Percentiles rank a stretch among this genome's conserved stretches.
Conservation (phyloP, 2,888 invertebrate species). For the Pammene aurita region DNA sequence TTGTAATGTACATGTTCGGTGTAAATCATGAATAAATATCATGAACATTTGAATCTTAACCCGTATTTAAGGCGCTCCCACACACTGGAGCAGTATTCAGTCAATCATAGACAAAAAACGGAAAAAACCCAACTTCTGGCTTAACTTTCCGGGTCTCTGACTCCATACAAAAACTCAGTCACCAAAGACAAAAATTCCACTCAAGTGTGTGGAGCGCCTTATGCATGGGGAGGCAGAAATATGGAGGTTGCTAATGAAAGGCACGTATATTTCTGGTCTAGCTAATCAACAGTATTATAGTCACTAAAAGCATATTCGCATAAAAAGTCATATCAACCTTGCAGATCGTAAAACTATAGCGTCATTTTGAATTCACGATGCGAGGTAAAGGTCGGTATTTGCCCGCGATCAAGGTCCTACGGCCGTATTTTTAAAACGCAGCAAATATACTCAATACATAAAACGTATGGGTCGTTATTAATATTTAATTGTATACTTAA, state of each 20-base stretch:
- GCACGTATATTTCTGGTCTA: constrained; percentile 1
- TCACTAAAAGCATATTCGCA: background rate
- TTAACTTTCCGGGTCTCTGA: too few species aligned
- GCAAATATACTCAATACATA: constrained; percentile 36
- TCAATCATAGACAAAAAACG: too few species aligned
- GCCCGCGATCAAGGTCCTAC: constrained; percentile 63
- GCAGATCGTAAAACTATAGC: background rate
- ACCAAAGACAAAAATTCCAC: too few species aligned
- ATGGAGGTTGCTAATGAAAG: constrained; percentile 9
- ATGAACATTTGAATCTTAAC: too few species aligned
- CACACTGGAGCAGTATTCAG: too few species aligned
- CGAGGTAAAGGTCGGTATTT: constrained; percentile 61
- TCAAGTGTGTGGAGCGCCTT: too few species aligned
- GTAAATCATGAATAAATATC: too few species aligned
- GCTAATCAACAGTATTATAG: constrained; percentile 1
- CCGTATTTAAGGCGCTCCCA: too few species aligned
- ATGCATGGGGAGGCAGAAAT: background rate
- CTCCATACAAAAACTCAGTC: too few species aligned
- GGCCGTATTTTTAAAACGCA: constrained; percentile 39
- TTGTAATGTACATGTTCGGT: too few species aligned
- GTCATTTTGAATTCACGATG: background rate
- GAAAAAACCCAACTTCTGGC: too few species aligned
- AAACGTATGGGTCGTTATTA: background rate
- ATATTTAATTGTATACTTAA: background rate
- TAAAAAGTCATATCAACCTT: background rate